A percentile compares a stretch with the other conserved stretches of the same genome.
phyloP scores from a whole-genome alignment of 2,113 vertebrate species.

The Melozone crissalis region DNA sequence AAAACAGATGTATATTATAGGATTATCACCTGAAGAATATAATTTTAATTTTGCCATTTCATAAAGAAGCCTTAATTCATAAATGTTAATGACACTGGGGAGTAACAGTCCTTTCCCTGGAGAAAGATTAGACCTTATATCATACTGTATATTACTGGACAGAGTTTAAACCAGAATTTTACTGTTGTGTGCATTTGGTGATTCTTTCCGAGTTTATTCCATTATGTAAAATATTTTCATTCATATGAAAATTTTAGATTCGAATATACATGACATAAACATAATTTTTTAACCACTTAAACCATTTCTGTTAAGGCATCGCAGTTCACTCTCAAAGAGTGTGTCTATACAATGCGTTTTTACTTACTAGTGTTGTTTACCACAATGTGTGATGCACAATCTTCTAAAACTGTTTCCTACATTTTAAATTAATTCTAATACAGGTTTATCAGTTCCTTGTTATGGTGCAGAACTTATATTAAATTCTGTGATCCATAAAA shows the following conservation, averaged over 20 bases:
- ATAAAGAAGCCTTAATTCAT: slow-evolving; percentile 67
- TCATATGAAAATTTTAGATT: slow-evolving; percentile 15
- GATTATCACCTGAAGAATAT: slow-evolving; percentile 37
- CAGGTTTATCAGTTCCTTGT: slow-evolving; percentile 83
- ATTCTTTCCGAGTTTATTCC: background rate
- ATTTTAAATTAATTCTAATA: slow-evolving; percentile 84
- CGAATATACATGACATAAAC: background rate
- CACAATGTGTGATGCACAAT: slow-evolving; percentile 60
- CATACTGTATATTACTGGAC: slow-evolving; percentile 19
- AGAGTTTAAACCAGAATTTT: slow-evolving; percentile 16
- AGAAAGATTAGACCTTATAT: slow-evolving; percentile 53
- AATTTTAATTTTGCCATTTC: slow-evolving; percentile 57
- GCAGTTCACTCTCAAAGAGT: background rate
- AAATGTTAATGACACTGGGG: slow-evolving; percentile 60
- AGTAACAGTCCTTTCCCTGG: slow-evolving; percentile 37
- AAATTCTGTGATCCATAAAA: slow-evolving; percentile 87
- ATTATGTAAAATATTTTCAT: background rate
- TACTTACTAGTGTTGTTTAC: slow-evolving; percentile 62
- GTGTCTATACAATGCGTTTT: background rate
- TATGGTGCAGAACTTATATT: slow-evolving; percentile 84
- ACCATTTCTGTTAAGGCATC: background rate
- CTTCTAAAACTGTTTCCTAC: slow-evolving; percentile 75
- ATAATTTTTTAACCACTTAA: slow-evolving; percentile 6
- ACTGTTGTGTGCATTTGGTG: background rate
- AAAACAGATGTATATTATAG: slow-evolving; percentile 61